A percentile compares a stretch with the other conserved stretches of the same genome.
Conservation (phyloP, 2,888 invertebrate genomes). For the Phalera bucephala region DNA sequence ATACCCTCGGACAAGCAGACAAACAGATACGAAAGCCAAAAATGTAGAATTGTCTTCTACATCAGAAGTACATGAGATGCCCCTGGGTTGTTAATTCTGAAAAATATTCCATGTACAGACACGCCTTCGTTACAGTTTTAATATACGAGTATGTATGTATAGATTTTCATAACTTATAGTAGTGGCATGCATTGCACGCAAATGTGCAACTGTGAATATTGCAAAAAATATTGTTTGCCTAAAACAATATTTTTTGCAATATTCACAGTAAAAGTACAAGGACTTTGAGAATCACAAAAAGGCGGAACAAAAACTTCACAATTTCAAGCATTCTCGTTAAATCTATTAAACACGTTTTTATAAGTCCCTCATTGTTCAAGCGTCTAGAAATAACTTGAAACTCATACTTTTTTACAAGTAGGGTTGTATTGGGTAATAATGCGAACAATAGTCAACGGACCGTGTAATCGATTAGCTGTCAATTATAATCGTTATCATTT, state of each 20-base stretch:
- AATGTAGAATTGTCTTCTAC: no score
- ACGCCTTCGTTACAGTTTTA: no score
- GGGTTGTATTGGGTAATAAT: slow-evolving; percentile 18
- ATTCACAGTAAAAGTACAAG: slow-evolving; percentile 1
- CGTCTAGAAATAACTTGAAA: slow-evolving; percentile 18
- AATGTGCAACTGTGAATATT: no score
- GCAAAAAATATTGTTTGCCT: no score
- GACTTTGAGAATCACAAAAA: background rate
- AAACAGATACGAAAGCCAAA: no score
- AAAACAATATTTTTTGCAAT: background rate
- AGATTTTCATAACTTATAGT: no score
- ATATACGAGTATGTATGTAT: no score
- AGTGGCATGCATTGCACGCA: no score
- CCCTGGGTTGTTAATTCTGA: no score
- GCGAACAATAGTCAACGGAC: slow-evolving; percentile 8
- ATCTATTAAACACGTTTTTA: slow-evolving; percentile 12
- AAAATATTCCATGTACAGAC: no score
- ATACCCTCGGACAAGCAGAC: no score
- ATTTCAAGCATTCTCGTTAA: slow-evolving; percentile 3
- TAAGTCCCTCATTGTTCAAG: slow-evolving; percentile 12
- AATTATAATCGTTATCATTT: slow-evolving; percentile 8
- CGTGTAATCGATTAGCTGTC: slow-evolving; percentile 2
- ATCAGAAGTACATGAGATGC: no score
- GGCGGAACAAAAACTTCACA: slow-evolving; percentile 1
- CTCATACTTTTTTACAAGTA: slow-evolving; percentile 12